Base-by-base conservation (phyloP, 2,113 vertebrate genomes). In the Isurus oxyrinchus region DNA sequence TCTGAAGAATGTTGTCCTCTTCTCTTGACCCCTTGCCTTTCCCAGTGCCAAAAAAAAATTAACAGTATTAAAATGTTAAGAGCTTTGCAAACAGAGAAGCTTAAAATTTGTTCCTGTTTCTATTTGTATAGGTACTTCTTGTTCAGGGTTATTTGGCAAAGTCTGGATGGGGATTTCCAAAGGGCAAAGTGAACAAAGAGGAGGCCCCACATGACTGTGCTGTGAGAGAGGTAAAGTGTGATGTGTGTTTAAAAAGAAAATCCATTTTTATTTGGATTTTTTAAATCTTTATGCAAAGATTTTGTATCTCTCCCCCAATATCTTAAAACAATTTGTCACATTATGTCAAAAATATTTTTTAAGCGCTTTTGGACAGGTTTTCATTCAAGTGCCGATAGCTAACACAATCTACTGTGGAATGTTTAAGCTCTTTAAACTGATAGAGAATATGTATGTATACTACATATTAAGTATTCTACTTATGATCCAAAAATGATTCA, bases 101-200 rank as follows among this genome's bases (percentile, higher is more conserved):
- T 93, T 69, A 72, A 16, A 49, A 76, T 66, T 95, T 95, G 25
- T 72, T 95, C 44, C n/a, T 55, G 10, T 72, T 72, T 25, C 94
- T 53, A 31, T 95, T 25, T 31, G 55, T 97, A 0, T 97, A 99
- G 99, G 99, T 97, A 25, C 98, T 99, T 96, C 98, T 99, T 96
- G 99, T 99, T 97, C 99, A 99, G 97, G 99, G 99, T 59, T 99
- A 99, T 97, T 98, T 99, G 96, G 99, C 99, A 55, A 99, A 99
- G 97, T 99, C 99, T 96, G 99, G 99, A 79, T 99, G 99, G 99
- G 99, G 99, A 93, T 99, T 99, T 98, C 99, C 99, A 67, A 99
- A 99, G 97, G 99, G 99, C 49, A 99, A 99, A 97, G 99, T 99
- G 63, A 99, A 99, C 96, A 99, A 99, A 97, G 99, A 99, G 91